Conservation (phyloP, 2,888 invertebrate genomes). For the Limenitis camilla region DNA sequence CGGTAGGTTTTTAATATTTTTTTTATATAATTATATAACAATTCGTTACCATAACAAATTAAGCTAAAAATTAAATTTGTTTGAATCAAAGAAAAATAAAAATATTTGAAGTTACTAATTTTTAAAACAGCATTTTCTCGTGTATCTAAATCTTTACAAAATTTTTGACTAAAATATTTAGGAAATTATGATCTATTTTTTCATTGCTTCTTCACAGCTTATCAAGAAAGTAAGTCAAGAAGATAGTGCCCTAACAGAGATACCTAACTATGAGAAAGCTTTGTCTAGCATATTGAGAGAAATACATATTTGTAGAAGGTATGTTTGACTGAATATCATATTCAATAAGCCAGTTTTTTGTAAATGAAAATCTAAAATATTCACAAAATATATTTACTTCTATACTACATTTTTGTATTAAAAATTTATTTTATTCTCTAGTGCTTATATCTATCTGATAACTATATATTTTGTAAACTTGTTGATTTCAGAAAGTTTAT, state of each 20-base stretch:
- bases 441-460: background rate
- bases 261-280: conserved; percentile 89
- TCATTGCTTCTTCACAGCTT: too few relatives aligned
- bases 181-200: too few relatives aligned
- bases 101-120: too few relatives aligned
- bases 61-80: too few relatives aligned
- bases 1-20: conserved; percentile 74
- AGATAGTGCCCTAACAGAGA: conserved; percentile 80
- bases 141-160: background rate
- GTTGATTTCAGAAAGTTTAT: conserved; percentile 82
- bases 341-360: background rate
- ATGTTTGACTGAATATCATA: conserved; percentile 29
- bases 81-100: too few relatives aligned
- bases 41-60: background rate
- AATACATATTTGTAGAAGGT: conserved; percentile 89
- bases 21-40: background rate
- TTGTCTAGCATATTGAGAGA: conserved; percentile 87
- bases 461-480: background rate
- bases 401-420: background rate
- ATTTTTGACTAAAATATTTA: conserved; percentile 5
- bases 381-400: background rate
- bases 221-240: conserved; percentile 86
- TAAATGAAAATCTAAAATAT: background rate
- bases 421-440: background rate
- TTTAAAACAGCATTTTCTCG: background rate